A percentile compares a stretch with the other conserved stretches of the same genome.
These are phyloP conservation scores for Zoanthus sansibaricus DNA, from an alignment of 92 coral and sea anemone species.

Conservation along the genomic window DNA sequence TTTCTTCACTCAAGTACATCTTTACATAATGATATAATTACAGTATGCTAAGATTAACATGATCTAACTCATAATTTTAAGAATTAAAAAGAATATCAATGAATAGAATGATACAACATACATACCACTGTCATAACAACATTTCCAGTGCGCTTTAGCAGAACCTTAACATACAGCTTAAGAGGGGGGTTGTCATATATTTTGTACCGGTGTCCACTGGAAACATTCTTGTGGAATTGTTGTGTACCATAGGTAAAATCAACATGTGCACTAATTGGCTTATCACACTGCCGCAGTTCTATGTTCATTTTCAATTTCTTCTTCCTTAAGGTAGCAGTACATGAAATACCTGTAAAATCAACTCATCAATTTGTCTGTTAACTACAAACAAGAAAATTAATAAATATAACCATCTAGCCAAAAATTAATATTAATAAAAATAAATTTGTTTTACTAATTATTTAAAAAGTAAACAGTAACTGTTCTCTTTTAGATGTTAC, in stretches of 20 bases:
- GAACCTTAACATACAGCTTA: background rate
- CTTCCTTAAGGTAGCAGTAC: background rate
- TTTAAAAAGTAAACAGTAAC: too few relatives aligned
- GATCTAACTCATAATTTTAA: too few relatives aligned
- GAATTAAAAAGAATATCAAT: background rate
- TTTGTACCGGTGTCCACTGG: background rate
- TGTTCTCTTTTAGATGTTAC: too few relatives aligned
- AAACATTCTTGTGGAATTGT: conserved; percentile 1
- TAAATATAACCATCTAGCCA: background rate
- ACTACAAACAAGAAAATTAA: background rate
- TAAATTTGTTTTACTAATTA: too few relatives aligned
- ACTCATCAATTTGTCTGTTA: background rate
- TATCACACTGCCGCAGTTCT: conserved; percentile 5
- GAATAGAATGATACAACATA: background rate
- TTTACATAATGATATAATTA: too few relatives aligned
- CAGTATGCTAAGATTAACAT: too few relatives aligned
- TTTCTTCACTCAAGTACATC: too few relatives aligned
- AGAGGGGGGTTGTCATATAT: background rate
- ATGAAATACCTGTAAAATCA: conserved; percentile 13
- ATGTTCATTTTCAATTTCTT: background rate
- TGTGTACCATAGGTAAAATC: background rate
- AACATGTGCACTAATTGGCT: conserved; percentile 33
- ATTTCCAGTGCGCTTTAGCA: conserved; percentile 31
- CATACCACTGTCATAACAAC: conserved; percentile 12
- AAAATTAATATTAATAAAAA: too few relatives aligned